phyloP scores from a whole-genome alignment of 64 coral and sea anemone species.

The Dendrophyllia cribrosa region DNA sequence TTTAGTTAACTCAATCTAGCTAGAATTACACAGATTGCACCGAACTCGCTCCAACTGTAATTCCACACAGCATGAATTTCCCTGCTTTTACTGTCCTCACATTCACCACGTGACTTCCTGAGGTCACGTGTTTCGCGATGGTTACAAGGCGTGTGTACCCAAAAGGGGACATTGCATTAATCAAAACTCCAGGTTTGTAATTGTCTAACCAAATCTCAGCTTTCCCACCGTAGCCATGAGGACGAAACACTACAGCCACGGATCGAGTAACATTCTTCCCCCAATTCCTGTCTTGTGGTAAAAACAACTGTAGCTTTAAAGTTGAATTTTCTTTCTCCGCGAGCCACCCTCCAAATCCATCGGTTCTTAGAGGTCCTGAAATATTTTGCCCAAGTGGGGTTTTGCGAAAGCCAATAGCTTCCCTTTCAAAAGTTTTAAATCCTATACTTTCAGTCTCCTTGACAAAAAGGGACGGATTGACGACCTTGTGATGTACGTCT shows the following conservation, averaged over 20 bases:
- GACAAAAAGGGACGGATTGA: conserved; percentile 11
- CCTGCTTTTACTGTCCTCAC: neutral
- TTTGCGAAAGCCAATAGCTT: neutral
- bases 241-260: neutral
- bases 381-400: neutral
- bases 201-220: conserved; percentile 1
- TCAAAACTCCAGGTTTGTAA: neutral
- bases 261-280: neutral
- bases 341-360: conserved; percentile 7
- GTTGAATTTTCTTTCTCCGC: conserved; percentile 12
- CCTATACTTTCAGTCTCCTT: neutral
- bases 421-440: neutral
- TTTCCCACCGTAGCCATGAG: neutral
- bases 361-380: neutral
- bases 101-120: conserved; percentile 1
- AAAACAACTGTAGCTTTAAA: neutral
- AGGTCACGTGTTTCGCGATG: neutral
- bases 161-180: neutral
- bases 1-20: too few relatives aligned
- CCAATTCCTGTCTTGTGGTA: neutral
- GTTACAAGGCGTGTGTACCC: neutral
- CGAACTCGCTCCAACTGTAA: neutral
- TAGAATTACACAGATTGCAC: neutral
- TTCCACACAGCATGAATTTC: neutral
- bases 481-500: neutral